A percentile compares a stretch with the other conserved stretches of the same genome.
Conservation (phyloP, 30 jellyfish, hydroid and myxozoan genomes). For the Mastigias papua region DNA sequence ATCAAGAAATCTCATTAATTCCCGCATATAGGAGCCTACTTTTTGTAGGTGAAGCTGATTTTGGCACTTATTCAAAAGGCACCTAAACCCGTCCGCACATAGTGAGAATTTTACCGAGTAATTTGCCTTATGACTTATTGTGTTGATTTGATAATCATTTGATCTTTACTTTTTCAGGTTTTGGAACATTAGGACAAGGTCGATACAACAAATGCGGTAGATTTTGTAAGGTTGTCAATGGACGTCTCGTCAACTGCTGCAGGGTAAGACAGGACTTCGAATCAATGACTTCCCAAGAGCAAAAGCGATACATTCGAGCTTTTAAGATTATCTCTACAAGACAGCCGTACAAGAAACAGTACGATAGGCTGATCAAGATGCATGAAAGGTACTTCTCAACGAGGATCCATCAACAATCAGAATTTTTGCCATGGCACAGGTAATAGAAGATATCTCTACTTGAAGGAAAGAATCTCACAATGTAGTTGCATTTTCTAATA, state of each 20-base stretch:
- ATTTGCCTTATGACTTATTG: background rate
- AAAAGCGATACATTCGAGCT: slow-evolving; percentile 18
- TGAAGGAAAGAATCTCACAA: background rate
- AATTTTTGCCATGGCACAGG: slow-evolving; percentile 88
- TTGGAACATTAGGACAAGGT: background rate
- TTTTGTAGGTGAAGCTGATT: too few species aligned
- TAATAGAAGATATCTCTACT: background rate
- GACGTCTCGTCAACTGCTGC: slow-evolving; percentile 60
- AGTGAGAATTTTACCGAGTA: background rate
- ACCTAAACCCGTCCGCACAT: too few species aligned
- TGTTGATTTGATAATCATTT: background rate
- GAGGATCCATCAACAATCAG: slow-evolving; percentile 52
- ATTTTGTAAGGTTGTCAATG: slow-evolving; percentile 25
- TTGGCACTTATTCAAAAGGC: too few species aligned
- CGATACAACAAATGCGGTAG: slow-evolving; percentile 15
- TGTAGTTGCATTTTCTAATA: too few species aligned
- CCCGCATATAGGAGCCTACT: too few species aligned
- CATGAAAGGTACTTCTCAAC: slow-evolving; percentile 25
- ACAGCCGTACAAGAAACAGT: slow-evolving; percentile 41
- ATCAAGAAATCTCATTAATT: too few species aligned
- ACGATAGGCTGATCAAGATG: slow-evolving; percentile 43
- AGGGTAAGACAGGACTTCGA: slow-evolving; percentile 62
- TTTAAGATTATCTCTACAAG: slow-evolving; percentile 26
- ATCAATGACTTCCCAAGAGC: slow-evolving; percentile 45
- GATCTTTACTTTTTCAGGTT: background rate